Conservation (phyloP, 1,140 invertebrate genomes). For the Atopsyche davidsoni region DNA sequence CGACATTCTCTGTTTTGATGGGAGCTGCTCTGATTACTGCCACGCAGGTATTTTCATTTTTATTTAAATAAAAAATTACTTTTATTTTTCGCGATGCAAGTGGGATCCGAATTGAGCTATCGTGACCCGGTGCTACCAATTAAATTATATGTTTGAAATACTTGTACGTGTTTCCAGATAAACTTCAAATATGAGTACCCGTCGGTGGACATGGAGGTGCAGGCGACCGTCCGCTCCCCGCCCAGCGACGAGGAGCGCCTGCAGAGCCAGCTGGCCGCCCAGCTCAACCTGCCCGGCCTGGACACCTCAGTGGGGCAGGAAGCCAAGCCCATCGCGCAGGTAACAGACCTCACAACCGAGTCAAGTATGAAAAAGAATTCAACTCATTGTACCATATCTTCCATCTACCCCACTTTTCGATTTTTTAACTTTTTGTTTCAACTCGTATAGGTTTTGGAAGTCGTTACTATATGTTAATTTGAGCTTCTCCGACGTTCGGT, state of each 20-base stretch:
- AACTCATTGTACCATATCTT: too few species aligned
- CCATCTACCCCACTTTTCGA: too few species aligned
- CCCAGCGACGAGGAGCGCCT: conserved; percentile 63
- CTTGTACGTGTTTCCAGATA: conserved; percentile 46
- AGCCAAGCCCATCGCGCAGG: conserved; percentile 38
- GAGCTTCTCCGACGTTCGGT: background rate
- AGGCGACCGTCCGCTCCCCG: conserved; percentile 40
- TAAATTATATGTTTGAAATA: too few species aligned
- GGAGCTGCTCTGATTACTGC: conserved; percentile 88
- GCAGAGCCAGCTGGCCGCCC: conserved; percentile 73
- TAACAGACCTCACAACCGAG: too few species aligned
- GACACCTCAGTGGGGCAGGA: conserved; percentile 54
- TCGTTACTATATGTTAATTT: background rate
- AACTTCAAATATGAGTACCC: conserved; percentile 70
- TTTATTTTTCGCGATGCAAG: too few species aligned
- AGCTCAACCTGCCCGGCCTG: conserved; percentile 70
- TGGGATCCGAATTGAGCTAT: too few species aligned
- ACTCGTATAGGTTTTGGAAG: background rate
- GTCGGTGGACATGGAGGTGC: conserved; percentile 33
- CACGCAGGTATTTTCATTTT: conserved; percentile 56
- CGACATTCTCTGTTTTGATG: conserved; percentile 96
- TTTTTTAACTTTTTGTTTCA: background rate
- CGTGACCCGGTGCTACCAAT: too few species aligned
- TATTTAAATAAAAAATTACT: conserved; percentile 5
- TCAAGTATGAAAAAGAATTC: too few species aligned